Evolutionary conservation across 2,797 vertebrate species (phyloP), one percentile per base, ranked within the genome.

Genomic region (Galaxias olidus): DNA sequence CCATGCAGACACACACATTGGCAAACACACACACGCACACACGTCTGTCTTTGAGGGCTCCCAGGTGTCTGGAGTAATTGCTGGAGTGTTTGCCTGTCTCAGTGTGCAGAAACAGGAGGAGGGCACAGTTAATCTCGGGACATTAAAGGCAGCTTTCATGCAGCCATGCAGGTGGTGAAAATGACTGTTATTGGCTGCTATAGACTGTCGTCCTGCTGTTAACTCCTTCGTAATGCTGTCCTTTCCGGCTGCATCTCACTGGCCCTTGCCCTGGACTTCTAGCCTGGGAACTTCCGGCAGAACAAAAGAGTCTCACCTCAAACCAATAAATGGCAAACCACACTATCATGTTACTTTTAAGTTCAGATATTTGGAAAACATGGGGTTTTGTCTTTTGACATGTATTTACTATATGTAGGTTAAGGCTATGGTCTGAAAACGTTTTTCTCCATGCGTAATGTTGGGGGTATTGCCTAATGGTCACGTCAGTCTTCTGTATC

Each of bases 111-210:
- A 19, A 17, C 46, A 17, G 59, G 54, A 58, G 43, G 46, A 46
- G 66, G 30, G 6, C 30, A 30, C 30, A 68, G 56, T 69, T 71
- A 68, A 75, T 83, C 65, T 67, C 55, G 11, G 45, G 18, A 43
- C 72, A 59, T 74, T 72, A 49, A 66, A 72, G 66, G 58, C 48
- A 40, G 60, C 71, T 79, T 85, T 88, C 78, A 84, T 80, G 71
- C 71, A 17, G 4, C 48, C 20, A 53, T 65, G 47, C 82, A 87
- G 79, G 79, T 84, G 83, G 78, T 80, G 67, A 66, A 79, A 83
- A 85, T 86, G 82, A 78, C 72, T 49, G 60, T 71, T 62, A 47
- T 66, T 62, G 56, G 63, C 59, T 51, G 47, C 47, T 55, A 49
- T 64, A 44, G 6, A 19, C 65, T n/a, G 9, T 64, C 52, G 43